Evolutionary conservation across 2,888 invertebrate genomes (phyloP).

Genomic region (Tetanocera ferruginea): DNA sequence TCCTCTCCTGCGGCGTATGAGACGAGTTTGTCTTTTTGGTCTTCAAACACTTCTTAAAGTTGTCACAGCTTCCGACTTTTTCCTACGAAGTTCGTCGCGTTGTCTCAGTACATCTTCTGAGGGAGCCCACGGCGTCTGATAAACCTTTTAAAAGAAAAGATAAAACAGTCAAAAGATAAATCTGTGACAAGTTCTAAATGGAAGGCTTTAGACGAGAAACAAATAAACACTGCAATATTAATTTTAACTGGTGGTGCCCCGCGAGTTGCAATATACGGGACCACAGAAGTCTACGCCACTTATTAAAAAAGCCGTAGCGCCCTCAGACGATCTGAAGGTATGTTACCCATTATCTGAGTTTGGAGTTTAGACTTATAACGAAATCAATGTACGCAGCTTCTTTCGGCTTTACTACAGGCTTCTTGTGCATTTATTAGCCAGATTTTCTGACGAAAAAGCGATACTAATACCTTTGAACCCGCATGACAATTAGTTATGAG

Average conservation of each 20-base stretch:
- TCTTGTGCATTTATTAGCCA: conserved; percentile 11
- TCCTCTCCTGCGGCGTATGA: neutral
- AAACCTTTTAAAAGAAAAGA: conserved; percentile 39
- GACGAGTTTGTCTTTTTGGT: neutral
- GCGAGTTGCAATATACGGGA: conserved; percentile 13
- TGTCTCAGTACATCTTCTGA: conserved; percentile 29
- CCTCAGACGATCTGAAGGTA: neutral
- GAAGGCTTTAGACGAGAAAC: conserved; percentile 36
- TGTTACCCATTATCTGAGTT: neutral
- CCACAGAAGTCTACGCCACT: conserved; percentile 8
- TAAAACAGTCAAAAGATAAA: conserved; percentile 28
- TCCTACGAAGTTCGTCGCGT: conserved; percentile 27
- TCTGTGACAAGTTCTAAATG: conserved; percentile 34
- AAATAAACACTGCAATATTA: conserved; percentile 23
- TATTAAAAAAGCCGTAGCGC: neutral
- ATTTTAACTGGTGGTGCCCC: conserved; percentile 37
- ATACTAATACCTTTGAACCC: neutral
- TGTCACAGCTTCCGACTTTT: conserved; percentile 21
- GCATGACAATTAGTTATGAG: neutral
- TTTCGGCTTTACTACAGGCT: neutral
- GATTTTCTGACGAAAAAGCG: neutral
- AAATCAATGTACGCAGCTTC: neutral
- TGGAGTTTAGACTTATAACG: neutral
- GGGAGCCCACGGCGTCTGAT: conserved; percentile 36
- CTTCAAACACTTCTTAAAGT: neutral